Base-by-base conservation (phyloP, 2,888 invertebrate species). In the Drosophila barbarae region DNA sequence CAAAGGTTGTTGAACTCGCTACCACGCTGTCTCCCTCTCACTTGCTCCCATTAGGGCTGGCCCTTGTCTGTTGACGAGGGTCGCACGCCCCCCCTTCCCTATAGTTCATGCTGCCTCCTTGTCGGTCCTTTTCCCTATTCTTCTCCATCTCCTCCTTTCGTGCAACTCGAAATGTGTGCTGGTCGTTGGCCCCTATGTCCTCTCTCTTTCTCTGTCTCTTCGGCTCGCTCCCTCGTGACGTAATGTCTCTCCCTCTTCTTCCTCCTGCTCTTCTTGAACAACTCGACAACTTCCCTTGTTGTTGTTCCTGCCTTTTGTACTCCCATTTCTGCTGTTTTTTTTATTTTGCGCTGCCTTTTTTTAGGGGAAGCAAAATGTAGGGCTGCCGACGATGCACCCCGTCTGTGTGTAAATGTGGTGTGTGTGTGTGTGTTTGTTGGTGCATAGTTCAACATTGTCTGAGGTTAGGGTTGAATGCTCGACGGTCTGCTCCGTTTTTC, bases 1-100 rank as follows among this genome's bases (percentile, higher is more conserved):
- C 85, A 81, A 81, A 87, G 89, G 87, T 88, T 88, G 77, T 89
- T 89, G 88, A 89, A 88, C 89, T 77, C 71, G 63, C 32, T 30
- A 30, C 50, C 42, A 10, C 36, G 28, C 34, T 23, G 18, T 39
- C 39, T 41, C 21, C 23, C 42, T 32, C 64, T 50, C 52, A 51
- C 58, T 44, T 28, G 42, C 47, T 35, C 58, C 32, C 32, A 36
- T 23, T 28, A 23, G 66, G 63, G 71, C 71, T 65, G 72, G 50
- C 67, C 73, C 76, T 81, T 76, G 76, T 77, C 77, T 77, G 77
- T 81, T 81, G 69, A 46, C 66, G 60, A 44, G 41, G 61, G 63
- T 53, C 63, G 38, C 39, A 47, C 21, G 46, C 47, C 21, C 10
- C 18, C 35, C 35, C 32, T 54, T 35, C 42, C 38, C 44, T 23